Evolutionary conservation across 2,113 vertebrate species (phyloP), one percentile per base, ranked within the genome.

Genomic region (Hucho hucho): DNA sequence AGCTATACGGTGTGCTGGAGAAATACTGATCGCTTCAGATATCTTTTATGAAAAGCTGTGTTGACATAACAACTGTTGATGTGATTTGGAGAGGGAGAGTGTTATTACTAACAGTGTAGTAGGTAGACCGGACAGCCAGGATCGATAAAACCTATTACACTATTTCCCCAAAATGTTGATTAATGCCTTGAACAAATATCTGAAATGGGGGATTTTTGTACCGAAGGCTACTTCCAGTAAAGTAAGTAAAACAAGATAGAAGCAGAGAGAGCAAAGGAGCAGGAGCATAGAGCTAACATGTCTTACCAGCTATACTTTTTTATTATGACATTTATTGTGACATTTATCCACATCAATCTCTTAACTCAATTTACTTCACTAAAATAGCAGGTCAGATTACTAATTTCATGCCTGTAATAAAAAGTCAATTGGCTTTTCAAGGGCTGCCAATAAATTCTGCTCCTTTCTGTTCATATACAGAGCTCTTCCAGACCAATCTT

Each of bases 361-460:
- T 84, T 82, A 68, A 79, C 82, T 88, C 78, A 29, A 83, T 86
- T 79, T 86, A 85, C 87, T 87, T 82, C 78, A 13, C 79, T 84
- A 81, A 90, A 88, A 89, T 84, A 79, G 80, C 86, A 79, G 84
- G 75, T 86, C 87, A 81, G 72, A 70, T 86, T 82, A 87, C 88
- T 88, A 84, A 92, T 91, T 92, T 87, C 16, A 64, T 89, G 87
- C 77, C 59, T 82, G 86, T 84, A 91, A 91, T 90, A 91, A 92
- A 91, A 83, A 49, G 74, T 79, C 64, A 49, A 81, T 74, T 78
- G 82, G 84, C 70, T 73, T 69, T 83, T 82, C 70, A 84, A 88
- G 84, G 78, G 78, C 81, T 87, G 87, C 86, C 83, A 87, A 87
- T 89, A 88, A 89, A 90, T 86, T 70, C 79, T 76, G 75, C 83